Percentiles rank a stretch among this genome's conserved stretches.
phyloP scores from a whole-genome alignment of 35 echinoderm and acorn worm genomes.

The Ophioderma brevispina region DNA sequence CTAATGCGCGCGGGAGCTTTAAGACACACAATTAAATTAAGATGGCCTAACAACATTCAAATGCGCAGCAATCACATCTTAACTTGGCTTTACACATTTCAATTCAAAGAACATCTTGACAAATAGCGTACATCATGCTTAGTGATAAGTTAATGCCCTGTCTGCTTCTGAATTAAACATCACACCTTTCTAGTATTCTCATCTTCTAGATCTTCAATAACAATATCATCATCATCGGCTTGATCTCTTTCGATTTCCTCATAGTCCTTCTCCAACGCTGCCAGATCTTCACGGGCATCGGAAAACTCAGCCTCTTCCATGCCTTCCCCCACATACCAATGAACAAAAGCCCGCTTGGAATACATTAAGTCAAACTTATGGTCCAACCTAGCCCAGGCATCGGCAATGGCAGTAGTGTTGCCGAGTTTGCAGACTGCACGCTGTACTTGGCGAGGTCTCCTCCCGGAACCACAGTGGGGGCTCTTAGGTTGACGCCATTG shows the following conservation, averaged over 20 bases:
- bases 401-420: slow-evolving; percentile 89
- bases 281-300: too few relatives aligned
- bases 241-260: slow-evolving; percentile 62
- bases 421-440: slow-evolving; percentile 78
- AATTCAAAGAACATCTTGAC: too few relatives aligned
- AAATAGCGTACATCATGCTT: too few relatives aligned
- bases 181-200: too few relatives aligned
- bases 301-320: slow-evolving; percentile 94
- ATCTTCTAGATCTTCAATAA: neutral
- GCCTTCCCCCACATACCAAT: slow-evolving; percentile 91
- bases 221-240: slow-evolving; percentile 60
- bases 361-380: slow-evolving; percentile 98
- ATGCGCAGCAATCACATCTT: too few relatives aligned
- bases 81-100: too few relatives aligned
- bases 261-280: too few relatives aligned
- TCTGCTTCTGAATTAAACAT: too few relatives aligned
- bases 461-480: slow-evolving; percentile 35
- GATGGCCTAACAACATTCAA: too few relatives aligned
- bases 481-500: slow-evolving; percentile 30
- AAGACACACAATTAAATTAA: too few relatives aligned
- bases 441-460: slow-evolving; percentile 77
- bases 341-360: slow-evolving; percentile 89
- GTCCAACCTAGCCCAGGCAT: slow-evolving; percentile 82
- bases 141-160: too few relatives aligned
- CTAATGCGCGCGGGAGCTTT: too few relatives aligned